Percentiles rank a stretch among this genome's conserved stretches.
phyloP scores from a whole-genome alignment of 1,140 invertebrate species.

The Leptestheria dahalacensis region DNA sequence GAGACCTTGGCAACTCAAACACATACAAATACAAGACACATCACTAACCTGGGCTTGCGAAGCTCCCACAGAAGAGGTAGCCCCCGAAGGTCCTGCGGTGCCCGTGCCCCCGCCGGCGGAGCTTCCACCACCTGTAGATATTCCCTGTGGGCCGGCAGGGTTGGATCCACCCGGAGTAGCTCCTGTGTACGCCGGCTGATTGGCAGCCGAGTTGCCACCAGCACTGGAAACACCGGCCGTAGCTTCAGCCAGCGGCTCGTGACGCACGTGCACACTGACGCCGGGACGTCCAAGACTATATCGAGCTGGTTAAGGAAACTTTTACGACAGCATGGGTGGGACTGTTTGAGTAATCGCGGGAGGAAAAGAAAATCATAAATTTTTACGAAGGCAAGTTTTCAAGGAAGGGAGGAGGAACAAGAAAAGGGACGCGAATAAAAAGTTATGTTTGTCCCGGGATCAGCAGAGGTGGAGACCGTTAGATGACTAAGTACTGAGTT shows the following conservation, averaged over 20 bases:
- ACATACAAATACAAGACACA: neutral
- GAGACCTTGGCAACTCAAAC: neutral
- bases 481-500: too few relatives aligned
- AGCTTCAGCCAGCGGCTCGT: constrained; percentile 33
- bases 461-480: too few relatives aligned
- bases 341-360: too few relatives aligned
- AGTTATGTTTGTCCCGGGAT: too few relatives aligned
- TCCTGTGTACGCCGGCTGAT: neutral
- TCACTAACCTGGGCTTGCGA: neutral
- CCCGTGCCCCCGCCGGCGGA: neutral
- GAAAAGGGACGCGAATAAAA: too few relatives aligned
- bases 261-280: constrained; percentile 81
- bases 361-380: too few relatives aligned
- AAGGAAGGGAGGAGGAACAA: too few relatives aligned
- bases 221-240: constrained; percentile 1
- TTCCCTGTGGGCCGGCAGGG: neutral
- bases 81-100: neutral
- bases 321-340: too few relatives aligned
- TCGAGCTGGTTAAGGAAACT: constrained; percentile 23
- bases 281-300: constrained; percentile 78
- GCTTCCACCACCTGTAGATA: neutral
- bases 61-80: neutral
- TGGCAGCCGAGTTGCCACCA: neutral
- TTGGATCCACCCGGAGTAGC: neutral
- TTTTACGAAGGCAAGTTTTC: too few relatives aligned